Evolutionary conservation across 2,888 invertebrate genomes (phyloP).

Genomic region (Ichneumoninae sp.): DNA sequence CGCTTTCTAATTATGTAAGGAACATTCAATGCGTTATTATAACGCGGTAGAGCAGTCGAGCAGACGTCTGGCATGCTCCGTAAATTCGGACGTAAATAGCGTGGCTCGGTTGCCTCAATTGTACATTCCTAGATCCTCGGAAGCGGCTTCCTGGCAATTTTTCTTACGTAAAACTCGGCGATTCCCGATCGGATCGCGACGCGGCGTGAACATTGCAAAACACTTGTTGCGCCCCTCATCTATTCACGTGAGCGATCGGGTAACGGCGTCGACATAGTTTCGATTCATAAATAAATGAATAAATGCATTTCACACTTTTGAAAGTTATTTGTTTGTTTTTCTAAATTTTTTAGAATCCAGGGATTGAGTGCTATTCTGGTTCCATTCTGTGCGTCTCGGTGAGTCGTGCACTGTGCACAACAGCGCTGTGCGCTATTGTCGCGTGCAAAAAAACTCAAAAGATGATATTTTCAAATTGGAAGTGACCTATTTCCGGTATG

Average conservation of each 20-base stretch:
- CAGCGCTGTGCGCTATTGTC: too few species aligned
- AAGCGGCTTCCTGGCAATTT: conserved; percentile 70
- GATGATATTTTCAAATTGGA: too few species aligned
- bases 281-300: conserved; percentile 21
- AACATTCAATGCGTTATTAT: conserved; percentile 76
- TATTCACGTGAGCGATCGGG: conserved; percentile 46
- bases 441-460: too few species aligned
- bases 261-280: conserved; percentile 1
- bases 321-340: too few species aligned
- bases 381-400: too few species aligned
- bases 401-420: too few species aligned
- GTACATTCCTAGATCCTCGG: conserved; percentile 68
- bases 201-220: conserved; percentile 53
- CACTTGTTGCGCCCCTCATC: not conserved
- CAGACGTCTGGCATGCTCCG: conserved; percentile 73
- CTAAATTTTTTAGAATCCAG: too few species aligned
- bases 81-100: conserved; percentile 75
- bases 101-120: conserved; percentile 67
- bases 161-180: conserved; percentile 68
- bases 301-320: too few species aligned
- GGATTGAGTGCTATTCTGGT: too few species aligned
- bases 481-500: too few species aligned
- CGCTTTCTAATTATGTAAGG: conserved; percentile 83
- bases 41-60: conserved; percentile 69
- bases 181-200: conserved; percentile 58